Conservation (phyloP, 2,888 invertebrate species). For the Ctena decussata region DNA sequence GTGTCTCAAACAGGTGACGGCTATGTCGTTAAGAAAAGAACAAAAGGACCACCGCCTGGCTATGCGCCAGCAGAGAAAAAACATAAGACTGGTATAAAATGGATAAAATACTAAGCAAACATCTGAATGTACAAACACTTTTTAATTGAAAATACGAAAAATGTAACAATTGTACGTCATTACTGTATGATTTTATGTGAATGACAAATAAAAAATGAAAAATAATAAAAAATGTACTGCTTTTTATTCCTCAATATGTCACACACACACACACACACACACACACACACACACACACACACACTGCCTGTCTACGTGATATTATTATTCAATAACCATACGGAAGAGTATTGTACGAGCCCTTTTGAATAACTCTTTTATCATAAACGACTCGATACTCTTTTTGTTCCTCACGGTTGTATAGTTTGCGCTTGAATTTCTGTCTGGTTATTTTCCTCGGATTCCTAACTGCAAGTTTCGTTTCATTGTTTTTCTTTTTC, state of each 20-base stretch:
- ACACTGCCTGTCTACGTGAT: no score
- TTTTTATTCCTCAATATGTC: no score
- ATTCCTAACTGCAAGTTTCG: not conserved
- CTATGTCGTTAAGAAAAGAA: not conserved
- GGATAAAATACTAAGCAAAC: slow-evolving; percentile 23
- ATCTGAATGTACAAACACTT: no score
- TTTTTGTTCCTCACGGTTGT: not conserved
- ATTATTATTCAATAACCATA: not conserved
- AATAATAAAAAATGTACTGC: no score
- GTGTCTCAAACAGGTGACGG: not conserved
- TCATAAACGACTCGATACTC: not conserved
- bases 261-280: no score
- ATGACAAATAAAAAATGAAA: no score
- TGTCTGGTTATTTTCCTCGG: not conserved
- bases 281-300: no score
- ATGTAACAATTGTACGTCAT: no score
- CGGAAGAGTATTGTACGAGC: not conserved
- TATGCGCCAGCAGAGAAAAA: not conserved
- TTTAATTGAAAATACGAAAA: no score
- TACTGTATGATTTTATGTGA: no score
- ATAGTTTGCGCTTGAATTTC: not conserved
- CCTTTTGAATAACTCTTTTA: not conserved
- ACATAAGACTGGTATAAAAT: not conserved
- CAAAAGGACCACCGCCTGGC: not conserved
- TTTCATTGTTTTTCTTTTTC: not conserved